A percentile compares a stretch with the other conserved stretches of the same genome.
phyloP scores from a whole-genome alignment of 2,888 invertebrate genomes.

The Eutolmus rufibarbis region DNA sequence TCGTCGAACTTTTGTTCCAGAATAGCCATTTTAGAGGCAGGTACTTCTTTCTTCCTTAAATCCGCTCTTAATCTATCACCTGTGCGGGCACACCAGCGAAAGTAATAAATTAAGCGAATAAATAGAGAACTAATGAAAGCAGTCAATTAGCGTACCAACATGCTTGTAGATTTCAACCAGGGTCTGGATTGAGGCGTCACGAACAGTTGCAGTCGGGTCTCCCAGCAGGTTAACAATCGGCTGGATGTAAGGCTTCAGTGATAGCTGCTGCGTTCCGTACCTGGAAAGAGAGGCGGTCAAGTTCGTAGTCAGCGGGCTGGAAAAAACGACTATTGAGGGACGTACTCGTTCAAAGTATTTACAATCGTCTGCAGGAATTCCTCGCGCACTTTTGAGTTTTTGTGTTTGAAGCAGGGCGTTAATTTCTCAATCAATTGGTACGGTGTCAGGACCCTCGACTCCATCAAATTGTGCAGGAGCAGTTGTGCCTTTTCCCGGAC shows the following conservation, averaged over 20 bases:
- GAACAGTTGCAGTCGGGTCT: constrained; percentile 85
- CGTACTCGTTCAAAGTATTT: constrained; percentile 83
- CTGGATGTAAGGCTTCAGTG: constrained; percentile 82
- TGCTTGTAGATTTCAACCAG: constrained; percentile 91
- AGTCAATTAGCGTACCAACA: constrained; percentile 69
- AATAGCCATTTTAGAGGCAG: constrained; percentile 73
- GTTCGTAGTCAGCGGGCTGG: background rate
- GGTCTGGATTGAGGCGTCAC: constrained; percentile 86
- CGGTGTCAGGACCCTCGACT: constrained; percentile 72
- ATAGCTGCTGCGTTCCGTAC: constrained; percentile 84
- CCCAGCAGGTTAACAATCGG: constrained; percentile 82
- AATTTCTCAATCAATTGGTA: constrained; percentile 78
- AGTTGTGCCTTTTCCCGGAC: constrained; percentile 79
- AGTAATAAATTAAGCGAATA: background rate
- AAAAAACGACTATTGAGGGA: constrained; percentile 44
- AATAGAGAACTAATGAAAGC: background rate
- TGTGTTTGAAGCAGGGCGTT: constrained; percentile 76
- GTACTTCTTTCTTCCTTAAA: constrained; percentile 79
- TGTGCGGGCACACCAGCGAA: constrained; percentile 50
- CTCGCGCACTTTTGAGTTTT: constrained; percentile 91
- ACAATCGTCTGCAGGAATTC: constrained; percentile 85
- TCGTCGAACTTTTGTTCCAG: constrained; percentile 89
- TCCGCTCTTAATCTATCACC: constrained; percentile 83
- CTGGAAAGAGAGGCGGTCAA: constrained; percentile 62
- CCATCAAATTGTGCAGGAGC: constrained; percentile 75